Percentiles rank a stretch among this genome's conserved stretches.
phyloP scores from a whole-genome alignment of 2,797 vertebrate genomes.

The Mormyrus proboscirostris region DNA sequence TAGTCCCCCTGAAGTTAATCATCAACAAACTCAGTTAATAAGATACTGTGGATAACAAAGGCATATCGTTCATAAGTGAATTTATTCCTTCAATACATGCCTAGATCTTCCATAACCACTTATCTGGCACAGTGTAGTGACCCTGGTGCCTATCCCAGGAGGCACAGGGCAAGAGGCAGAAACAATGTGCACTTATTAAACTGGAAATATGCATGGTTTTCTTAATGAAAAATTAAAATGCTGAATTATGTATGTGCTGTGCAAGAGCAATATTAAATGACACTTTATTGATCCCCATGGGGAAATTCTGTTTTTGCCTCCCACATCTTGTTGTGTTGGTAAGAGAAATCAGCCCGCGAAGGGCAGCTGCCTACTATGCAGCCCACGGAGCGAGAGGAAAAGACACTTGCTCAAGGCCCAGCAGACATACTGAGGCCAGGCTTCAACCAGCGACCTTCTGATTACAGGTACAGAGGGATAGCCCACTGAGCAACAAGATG shows the following conservation, averaged over 20 bases:
- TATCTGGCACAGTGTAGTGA: background rate
- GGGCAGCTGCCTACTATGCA: too few relatives aligned
- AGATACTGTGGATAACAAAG: background rate
- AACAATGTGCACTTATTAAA: background rate
- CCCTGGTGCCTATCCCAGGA: background rate
- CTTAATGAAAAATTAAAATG: background rate
- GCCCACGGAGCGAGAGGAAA: too few relatives aligned
- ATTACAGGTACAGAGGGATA: background rate
- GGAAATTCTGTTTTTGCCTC: too few relatives aligned
- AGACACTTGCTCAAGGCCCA: too few relatives aligned
- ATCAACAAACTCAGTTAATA: background rate
- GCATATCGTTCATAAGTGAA: background rate
- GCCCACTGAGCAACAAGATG: background rate
- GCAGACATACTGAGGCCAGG: background rate
- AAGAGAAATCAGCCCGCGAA: too few relatives aligned
- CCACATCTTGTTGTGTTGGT: too few relatives aligned
- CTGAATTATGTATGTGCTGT: background rate
- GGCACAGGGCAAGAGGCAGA: background rate
- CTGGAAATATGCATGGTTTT: background rate
- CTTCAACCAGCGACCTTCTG: background rate
- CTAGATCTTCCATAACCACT: background rate
- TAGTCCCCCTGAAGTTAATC: background rate
- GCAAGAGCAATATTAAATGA: background rate
- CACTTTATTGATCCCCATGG: too few relatives aligned
- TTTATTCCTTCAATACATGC: background rate